A percentile compares a stretch with the other conserved stretches of the same genome.
These are phyloP conservation scores for Calephelis nemesis DNA, from an alignment of 1,140 invertebrate genomes.

Conservation along the genomic window DNA sequence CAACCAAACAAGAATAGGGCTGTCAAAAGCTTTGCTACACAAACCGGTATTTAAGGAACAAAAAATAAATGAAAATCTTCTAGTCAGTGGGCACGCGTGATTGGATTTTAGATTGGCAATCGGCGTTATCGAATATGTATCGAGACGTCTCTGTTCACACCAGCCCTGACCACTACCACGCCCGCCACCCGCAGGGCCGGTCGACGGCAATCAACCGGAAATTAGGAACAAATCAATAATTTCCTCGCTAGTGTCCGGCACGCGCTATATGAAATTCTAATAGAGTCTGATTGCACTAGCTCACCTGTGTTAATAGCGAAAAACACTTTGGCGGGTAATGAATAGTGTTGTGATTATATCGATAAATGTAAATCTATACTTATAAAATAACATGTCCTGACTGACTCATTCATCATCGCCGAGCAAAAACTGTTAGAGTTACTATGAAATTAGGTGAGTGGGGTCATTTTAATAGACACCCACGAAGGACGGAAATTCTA, in stretches of 20 bases:
- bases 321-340: slow-evolving; percentile 19
- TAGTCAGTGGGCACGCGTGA: slow-evolving; percentile 35
- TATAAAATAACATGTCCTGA: no score
- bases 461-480: no score
- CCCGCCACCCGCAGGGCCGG: slow-evolving; percentile 50
- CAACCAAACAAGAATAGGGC: slow-evolving; percentile 3
- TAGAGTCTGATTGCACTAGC: slow-evolving; percentile 55
- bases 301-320: slow-evolving; percentile 26
- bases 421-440: no score
- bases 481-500: no score
- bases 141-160: slow-evolving; percentile 35
- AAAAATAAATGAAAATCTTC: slow-evolving; percentile 31
- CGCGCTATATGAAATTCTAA: slow-evolving; percentile 43
- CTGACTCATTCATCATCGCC: no score
- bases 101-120: slow-evolving; percentile 41
- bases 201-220: slow-evolving; percentile 55
- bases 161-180: slow-evolving; percentile 52
- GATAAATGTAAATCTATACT: neutral
- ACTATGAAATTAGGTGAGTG: no score
- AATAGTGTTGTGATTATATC: neutral
- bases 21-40: slow-evolving; percentile 18
- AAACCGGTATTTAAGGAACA: slow-evolving; percentile 22
- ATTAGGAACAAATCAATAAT: slow-evolving; percentile 71
- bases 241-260: slow-evolving; percentile 47
- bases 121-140: slow-evolving; percentile 38